Percentiles rank a stretch among this genome's conserved stretches.
phyloP scores from a whole-genome alignment of 2,797 vertebrate species.

The Scyliorhinus canicula region DNA sequence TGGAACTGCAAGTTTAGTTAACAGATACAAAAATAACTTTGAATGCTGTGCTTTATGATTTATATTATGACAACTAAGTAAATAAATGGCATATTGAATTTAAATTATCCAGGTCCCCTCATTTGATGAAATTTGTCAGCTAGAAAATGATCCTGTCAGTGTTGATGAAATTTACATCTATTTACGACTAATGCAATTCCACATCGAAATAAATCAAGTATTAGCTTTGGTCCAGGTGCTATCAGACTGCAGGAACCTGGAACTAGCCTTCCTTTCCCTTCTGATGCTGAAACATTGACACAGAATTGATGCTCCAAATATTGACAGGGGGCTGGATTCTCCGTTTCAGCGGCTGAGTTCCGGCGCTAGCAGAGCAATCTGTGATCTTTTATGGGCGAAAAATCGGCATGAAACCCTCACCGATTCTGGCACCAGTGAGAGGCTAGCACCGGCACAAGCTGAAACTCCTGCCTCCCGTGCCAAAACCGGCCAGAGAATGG shows the following conservation, averaged over 20 bases:
- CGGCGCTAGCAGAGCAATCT: too few relatives aligned
- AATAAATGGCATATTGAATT: background rate
- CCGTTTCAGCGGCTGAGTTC: too few relatives aligned
- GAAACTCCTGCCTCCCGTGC: too few relatives aligned
- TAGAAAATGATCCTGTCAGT: background rate
- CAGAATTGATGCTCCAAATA: too few relatives aligned
- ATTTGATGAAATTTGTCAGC: slow-evolving; percentile 15
- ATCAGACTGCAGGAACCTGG: background rate
- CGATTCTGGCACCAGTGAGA: too few relatives aligned
- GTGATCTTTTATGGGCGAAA: too few relatives aligned
- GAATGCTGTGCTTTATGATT: background rate
- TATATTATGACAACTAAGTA: background rate
- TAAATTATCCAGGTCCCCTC: background rate
- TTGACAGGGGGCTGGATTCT: too few relatives aligned
- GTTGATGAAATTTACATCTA: background rate
- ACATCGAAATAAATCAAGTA: background rate
- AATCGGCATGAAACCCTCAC: too few relatives aligned
- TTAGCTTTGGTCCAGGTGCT: background rate
- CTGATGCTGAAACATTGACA: background rate
- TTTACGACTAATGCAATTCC: background rate
- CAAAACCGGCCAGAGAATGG: too few relatives aligned
- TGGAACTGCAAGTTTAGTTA: background rate
- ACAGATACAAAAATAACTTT: background rate
- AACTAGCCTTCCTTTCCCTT: background rate
- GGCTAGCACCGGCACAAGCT: too few relatives aligned